Percentiles rank a stretch among this genome's conserved stretches.
Evolutionary conservation across 1,140 invertebrate species (phyloP).

Genomic region (Drosophila bocqueti): DNA sequence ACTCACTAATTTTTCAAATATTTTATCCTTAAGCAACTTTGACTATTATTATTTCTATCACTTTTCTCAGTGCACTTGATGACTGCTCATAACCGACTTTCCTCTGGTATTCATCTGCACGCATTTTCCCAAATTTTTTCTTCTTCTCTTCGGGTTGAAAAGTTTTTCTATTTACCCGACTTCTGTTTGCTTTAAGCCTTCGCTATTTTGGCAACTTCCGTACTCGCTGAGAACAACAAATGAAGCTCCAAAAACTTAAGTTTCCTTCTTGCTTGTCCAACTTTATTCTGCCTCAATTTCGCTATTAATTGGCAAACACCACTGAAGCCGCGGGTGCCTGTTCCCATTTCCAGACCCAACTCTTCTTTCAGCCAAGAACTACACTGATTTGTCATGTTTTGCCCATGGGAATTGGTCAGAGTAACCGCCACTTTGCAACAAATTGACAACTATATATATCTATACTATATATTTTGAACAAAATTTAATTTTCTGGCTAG

Average conservation of each 20-base stretch:
- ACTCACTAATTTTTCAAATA: neutral
- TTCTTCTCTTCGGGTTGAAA: conserved; percentile 7
- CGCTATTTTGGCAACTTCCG: conserved; percentile 43
- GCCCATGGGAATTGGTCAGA: conserved; percentile 12
- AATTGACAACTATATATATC: conserved; percentile 39
- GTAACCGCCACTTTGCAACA: conserved; percentile 33
- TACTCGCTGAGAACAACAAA: conserved; percentile 21
- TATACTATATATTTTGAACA: conserved; percentile 8
- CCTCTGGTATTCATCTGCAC: conserved; percentile 51
- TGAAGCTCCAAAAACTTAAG: conserved; percentile 19
- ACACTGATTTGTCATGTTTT: conserved; percentile 9
- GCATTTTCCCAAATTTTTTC: conserved; percentile 21
- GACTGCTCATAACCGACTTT: conserved; percentile 65
- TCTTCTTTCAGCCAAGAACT: neutral
- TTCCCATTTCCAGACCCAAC: neutral
- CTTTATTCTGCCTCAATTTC: conserved; percentile 32
- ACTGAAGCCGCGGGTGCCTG: conserved; percentile 8
- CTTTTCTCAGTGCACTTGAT: conserved; percentile 6
- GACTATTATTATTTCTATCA: neutral
- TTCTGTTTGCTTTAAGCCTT: conserved; percentile 21
- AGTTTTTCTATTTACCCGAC: conserved; percentile 58
- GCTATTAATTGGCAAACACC: conserved; percentile 56
- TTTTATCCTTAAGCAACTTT: neutral
- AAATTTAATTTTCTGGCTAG: conserved; percentile 33
- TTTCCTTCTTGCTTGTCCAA: conserved; percentile 18